A percentile compares a stretch with the other conserved stretches of the same genome.
phyloP scores from a whole-genome alignment of 2,797 vertebrate species.

The Artibeus lituratus region DNA sequence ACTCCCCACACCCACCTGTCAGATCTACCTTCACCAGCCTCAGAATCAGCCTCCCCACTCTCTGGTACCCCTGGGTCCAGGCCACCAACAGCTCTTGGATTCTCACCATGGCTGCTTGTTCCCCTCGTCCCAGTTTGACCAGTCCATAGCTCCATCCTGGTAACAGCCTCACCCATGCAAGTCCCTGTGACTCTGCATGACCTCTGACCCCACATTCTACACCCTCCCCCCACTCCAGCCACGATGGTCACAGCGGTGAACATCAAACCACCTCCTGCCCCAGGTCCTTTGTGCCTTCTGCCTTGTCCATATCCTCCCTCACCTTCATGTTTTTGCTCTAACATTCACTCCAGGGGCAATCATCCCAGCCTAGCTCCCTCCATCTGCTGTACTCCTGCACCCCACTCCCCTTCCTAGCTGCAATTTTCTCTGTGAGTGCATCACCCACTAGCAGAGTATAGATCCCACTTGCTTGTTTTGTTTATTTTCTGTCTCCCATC shows the following conservation, averaged over 20 bases:
- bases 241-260: background rate
- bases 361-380: background rate
- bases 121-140: background rate
- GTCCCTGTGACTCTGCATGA: background rate
- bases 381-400: background rate
- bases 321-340: background rate
- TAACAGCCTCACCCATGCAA: background rate
- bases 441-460: too few relatives aligned
- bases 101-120: background rate
- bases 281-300: background rate
- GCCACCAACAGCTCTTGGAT: background rate
- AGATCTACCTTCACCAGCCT: background rate
- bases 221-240: too few relatives aligned
- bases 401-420: background rate
- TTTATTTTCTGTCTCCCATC: background rate
- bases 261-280: background rate
- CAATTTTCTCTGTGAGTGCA: background rate
- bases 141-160: background rate
- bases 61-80: background rate
- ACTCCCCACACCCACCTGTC: background rate
- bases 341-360: background rate
- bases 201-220: background rate
- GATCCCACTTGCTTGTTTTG: background rate
- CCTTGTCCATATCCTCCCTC: background rate
- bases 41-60: background rate